Percentiles rank a stretch among this genome's conserved stretches.
Conservation (phyloP, 2,888 invertebrate species). For the Pomacea canaliculata region DNA sequence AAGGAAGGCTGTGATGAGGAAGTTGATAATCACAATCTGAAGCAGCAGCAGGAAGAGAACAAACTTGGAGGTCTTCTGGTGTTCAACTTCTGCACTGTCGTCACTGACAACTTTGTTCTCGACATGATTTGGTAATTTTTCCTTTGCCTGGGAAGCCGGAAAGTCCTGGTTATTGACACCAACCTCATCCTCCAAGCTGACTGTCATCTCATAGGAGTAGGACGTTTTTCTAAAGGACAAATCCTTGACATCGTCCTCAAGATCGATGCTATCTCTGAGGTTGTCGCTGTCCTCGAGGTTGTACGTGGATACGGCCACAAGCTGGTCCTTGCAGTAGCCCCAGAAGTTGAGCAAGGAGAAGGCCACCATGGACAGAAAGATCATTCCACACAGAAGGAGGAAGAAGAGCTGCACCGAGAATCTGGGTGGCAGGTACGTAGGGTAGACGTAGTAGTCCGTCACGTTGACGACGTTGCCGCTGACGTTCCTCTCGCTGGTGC, state of each 20-base stretch:
- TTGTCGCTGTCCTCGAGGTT: not conserved
- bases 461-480: constrained; percentile 29
- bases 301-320: constrained; percentile 4
- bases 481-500: constrained; percentile 8
- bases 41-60: constrained; percentile 10
- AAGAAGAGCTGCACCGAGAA: constrained; percentile 78
- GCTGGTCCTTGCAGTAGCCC: constrained; percentile 27
- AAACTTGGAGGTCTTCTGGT: too few species aligned
- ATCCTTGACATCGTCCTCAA: not conserved
- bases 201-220: not conserved
- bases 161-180: not conserved
- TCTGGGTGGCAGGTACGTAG: constrained; percentile 68
- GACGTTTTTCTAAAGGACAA: not conserved
- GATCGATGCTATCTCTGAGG: not conserved
- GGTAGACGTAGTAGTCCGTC: constrained; percentile 35
- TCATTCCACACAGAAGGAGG: constrained; percentile 75
- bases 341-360: constrained; percentile 75
- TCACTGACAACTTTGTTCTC: not conserved
- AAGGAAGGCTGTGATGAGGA: constrained; percentile 71
- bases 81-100: not conserved
- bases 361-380: constrained; percentile 76
- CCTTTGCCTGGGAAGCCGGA: not conserved
- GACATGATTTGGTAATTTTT: not conserved
- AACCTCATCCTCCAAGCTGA: not conserved
- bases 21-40: constrained; percentile 29